These are phyloP conservation scores for Mythimna albipuncta DNA, from an alignment of 2,888 invertebrate genomes.

Conservation along the genomic window DNA sequence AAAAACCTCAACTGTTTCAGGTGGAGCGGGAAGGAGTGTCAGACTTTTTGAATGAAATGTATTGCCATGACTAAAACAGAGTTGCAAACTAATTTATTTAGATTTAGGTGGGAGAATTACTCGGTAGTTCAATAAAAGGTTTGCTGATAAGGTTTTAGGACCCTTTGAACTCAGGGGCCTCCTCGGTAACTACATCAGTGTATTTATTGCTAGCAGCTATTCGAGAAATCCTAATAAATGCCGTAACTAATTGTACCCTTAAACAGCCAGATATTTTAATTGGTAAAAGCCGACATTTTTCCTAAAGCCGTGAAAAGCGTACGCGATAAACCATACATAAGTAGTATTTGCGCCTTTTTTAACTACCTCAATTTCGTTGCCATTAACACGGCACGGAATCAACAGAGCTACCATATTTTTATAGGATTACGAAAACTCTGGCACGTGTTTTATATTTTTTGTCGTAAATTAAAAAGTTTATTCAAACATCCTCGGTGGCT, in stretches of 20 bases:
- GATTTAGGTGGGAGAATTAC: too few relatives aligned
- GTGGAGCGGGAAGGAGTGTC: too few relatives aligned
- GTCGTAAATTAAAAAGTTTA: slow-evolving; percentile 66
- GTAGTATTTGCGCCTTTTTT: slow-evolving; percentile 44
- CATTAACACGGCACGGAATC: slow-evolving; percentile 45
- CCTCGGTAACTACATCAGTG: too few relatives aligned
- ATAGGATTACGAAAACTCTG: slow-evolving; percentile 57
- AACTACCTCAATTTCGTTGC: slow-evolving; percentile 51
- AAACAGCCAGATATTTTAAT: slow-evolving; percentile 37
- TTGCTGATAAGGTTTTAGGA: too few relatives aligned
- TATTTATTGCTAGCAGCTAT: background rate
- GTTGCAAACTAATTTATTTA: too few relatives aligned
- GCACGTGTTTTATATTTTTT: slow-evolving; percentile 51
- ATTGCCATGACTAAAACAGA: too few relatives aligned
- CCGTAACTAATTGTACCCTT: slow-evolving; percentile 8
- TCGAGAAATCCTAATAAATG: slow-evolving; percentile 8
- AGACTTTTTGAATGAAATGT: too few relatives aligned
- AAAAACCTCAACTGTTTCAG: too few relatives aligned
- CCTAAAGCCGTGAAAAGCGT: slow-evolving; percentile 22
- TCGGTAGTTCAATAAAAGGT: too few relatives aligned
- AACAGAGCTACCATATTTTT: slow-evolving; percentile 51
- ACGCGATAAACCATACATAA: slow-evolving; percentile 41
- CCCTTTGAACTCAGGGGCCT: too few relatives aligned
- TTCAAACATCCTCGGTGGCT: slow-evolving; percentile 72
- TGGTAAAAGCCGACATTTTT: slow-evolving; percentile 18